Evolutionary conservation across 2,888 invertebrate species (phyloP).

Genomic region (Trichopria drosophilae): DNA sequence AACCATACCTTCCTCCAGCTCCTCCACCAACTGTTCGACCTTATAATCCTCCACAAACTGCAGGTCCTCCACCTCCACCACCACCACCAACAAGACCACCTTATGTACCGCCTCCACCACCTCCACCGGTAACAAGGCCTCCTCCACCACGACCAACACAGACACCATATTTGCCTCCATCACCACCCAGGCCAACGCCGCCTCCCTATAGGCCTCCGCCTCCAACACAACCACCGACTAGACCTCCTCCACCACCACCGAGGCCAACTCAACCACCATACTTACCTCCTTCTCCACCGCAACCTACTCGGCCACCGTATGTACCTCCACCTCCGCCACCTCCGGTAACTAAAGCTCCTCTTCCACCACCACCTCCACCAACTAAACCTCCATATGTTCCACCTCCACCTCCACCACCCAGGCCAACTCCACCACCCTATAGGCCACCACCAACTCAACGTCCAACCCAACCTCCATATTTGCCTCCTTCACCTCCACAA

Average conservation of each 20-base stretch:
- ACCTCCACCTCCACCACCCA: slow-evolving; percentile 14
- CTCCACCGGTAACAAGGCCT: slow-evolving; percentile 14
- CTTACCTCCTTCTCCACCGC: slow-evolving; percentile 20
- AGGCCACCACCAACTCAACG: slow-evolving; percentile 27
- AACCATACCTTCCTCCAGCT: slow-evolving; percentile 18
- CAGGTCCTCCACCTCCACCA: slow-evolving; percentile 36
- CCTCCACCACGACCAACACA: slow-evolving; percentile 14
- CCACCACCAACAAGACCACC: slow-evolving; percentile 12
- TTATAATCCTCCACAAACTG: slow-evolving; percentile 38
- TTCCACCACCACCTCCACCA: slow-evolving; percentile 31
- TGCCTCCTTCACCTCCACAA: slow-evolving; percentile 32
- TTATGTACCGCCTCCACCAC: slow-evolving; percentile 9
- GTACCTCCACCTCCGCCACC: slow-evolving; percentile 39
- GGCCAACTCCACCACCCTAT: slow-evolving; percentile 12
- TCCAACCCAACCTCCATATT: neutral
- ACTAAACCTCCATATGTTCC: slow-evolving; percentile 17
- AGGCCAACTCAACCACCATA: slow-evolving; percentile 31
- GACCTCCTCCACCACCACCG: slow-evolving; percentile 39
- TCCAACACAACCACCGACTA: slow-evolving; percentile 22
- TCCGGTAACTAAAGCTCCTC: slow-evolving; percentile 58
- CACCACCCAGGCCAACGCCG: slow-evolving; percentile 18
- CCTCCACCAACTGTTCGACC: slow-evolving; percentile 24
- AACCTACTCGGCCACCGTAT: slow-evolving; percentile 16
- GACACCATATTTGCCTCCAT: slow-evolving; percentile 15
- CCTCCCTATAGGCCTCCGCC: neutral